Percentiles rank a stretch among this genome's conserved stretches.
These are phyloP conservation scores for Natator depressus DNA, from an alignment of 2,113 vertebrate genomes.

Conservation along the genomic window DNA sequence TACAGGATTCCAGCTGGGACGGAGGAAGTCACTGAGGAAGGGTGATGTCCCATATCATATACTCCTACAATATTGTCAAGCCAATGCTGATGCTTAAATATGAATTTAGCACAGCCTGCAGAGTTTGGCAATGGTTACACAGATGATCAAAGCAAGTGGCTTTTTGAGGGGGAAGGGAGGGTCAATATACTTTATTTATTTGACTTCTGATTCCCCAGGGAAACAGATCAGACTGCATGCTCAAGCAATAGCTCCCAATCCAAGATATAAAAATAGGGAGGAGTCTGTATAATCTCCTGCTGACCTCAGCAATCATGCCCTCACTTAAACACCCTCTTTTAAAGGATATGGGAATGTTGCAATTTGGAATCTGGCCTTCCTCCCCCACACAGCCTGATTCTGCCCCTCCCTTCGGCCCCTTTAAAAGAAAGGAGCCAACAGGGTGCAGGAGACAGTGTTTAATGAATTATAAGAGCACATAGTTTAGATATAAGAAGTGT, in stretches of 20 bases:
- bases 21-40: neutral
- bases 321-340: neutral
- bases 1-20: neutral
- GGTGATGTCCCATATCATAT: no score
- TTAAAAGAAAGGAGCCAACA: neutral
- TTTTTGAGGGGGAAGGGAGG: no score
- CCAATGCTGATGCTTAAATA: no score
- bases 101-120: neutral
- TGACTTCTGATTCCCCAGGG: neutral
- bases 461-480: conserved; percentile 14
- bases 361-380: fast-evolving
- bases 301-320: neutral
- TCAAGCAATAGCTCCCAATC: neutral
- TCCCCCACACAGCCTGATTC: fast-evolving
- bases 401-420: neutral
- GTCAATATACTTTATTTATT: neutral
- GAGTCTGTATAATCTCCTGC: neutral
- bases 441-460: conserved; percentile 28
- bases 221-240: neutral
- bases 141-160: neutral
- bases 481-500: neutral
- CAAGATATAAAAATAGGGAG: neutral
- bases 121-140: neutral
- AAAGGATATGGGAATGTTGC: neutral
- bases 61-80: neutral